These are phyloP conservation scores for Acestrorhynchus altus DNA, from an alignment of 2,797 vertebrate species.

Conservation along the genomic window DNA sequence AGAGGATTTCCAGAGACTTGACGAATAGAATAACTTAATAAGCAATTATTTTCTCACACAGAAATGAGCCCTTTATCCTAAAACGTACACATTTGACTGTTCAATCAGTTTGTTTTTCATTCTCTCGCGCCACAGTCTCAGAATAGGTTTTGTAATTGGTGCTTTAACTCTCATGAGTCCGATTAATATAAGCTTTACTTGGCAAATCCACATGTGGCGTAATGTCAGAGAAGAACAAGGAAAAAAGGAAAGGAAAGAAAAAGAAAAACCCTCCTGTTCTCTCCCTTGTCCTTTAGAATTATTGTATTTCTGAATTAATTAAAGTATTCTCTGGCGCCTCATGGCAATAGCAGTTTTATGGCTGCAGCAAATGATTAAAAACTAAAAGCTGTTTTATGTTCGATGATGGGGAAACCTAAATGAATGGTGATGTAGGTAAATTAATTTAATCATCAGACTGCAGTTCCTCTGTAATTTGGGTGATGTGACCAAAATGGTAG, in stretches of 20 bases:
- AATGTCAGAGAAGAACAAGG: not conserved
- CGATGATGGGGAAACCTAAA: not conserved
- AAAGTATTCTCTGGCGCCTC: constrained; percentile 5
- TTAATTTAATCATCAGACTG: not conserved
- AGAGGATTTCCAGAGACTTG: no score
- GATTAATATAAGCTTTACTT: constrained; percentile 4
- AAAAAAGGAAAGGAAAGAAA: not conserved
- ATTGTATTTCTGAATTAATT: not conserved
- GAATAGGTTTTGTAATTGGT: constrained; percentile 22
- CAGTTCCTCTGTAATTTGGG: not conserved
- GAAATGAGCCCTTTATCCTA: constrained; percentile 28
- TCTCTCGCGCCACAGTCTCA: not conserved
- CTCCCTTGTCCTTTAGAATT: not conserved
- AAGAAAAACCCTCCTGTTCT: not conserved
- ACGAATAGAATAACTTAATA: constrained; percentile 25
- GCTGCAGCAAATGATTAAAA: not conserved
- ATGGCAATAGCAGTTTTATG: constrained; percentile 9
- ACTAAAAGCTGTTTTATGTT: not conserved
- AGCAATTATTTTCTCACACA: constrained; percentile 27
- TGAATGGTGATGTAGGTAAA: not conserved
- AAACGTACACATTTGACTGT: constrained; percentile 31
- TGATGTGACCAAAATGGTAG: not conserved
- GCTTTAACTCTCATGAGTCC: constrained; percentile 18
- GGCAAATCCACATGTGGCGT: not conserved
- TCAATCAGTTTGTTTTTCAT: constrained; percentile 32